Conservation (phyloP, 1,140 invertebrate genomes). For the Zaprionus vittiger region DNA sequence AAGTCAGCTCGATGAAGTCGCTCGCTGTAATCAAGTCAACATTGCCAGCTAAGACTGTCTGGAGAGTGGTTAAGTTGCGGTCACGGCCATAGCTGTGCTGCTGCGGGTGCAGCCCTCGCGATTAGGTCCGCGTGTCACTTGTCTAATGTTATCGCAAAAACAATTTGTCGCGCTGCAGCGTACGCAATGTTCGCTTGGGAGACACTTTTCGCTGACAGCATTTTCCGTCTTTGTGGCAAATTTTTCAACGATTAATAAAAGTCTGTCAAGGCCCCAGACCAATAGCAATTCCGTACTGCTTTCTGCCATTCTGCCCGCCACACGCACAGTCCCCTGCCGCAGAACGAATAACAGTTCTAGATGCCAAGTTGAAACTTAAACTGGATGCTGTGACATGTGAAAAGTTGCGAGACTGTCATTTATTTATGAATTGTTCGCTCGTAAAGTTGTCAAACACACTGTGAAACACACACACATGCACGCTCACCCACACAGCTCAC, state of each 20-base stretch:
- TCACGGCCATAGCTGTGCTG: constrained; percentile 19
- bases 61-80: constrained; percentile 56
- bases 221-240: constrained; percentile 74
- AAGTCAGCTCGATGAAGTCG: background rate
- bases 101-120: constrained; percentile 34
- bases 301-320: background rate
- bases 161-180: constrained; percentile 73
- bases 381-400: constrained; percentile 72
- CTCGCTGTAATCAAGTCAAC: constrained; percentile 66
- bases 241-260: constrained; percentile 81
- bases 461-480: constrained; percentile 21
- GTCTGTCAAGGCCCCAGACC: constrained; percentile 24
- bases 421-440: constrained; percentile 80
- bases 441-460: constrained; percentile 60
- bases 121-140: constrained; percentile 76
- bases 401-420: constrained; percentile 72
- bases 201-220: constrained; percentile 66
- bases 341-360: background rate
- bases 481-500: constrained; percentile 62
- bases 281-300: background rate
- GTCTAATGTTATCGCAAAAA: constrained; percentile 82
- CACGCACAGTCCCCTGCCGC: background rate
- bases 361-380: constrained; percentile 59
- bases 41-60: constrained; percentile 36
- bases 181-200: constrained; percentile 40